Evolutionary conservation across 1,140 invertebrate species (phyloP).

Genomic region (Helicorthomorpha holstii): DNA sequence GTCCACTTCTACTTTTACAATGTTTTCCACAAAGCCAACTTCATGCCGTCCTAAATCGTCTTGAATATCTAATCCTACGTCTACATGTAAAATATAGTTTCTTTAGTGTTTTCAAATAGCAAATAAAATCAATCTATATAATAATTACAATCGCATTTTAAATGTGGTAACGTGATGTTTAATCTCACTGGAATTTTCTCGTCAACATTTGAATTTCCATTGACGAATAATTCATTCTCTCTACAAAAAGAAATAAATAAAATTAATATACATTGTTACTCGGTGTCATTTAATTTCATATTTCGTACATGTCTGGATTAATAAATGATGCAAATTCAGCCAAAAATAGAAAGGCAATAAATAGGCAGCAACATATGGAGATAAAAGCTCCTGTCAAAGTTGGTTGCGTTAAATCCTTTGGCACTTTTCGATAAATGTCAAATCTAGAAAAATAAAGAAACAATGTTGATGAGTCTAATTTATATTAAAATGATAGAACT

Average conservation of each 20-base stretch:
- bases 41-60: constrained; percentile 46
- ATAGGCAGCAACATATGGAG: constrained; percentile 34
- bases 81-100: constrained; percentile 19
- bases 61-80: constrained; percentile 41
- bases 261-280: constrained; percentile 17
- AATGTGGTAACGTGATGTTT: constrained; percentile 32
- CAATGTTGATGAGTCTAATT: too few species aligned
- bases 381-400: constrained; percentile 40
- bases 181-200: constrained; percentile 36
- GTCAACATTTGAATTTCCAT: constrained; percentile 31
- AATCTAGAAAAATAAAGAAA: constrained; percentile 24
- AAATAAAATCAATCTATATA: background rate
- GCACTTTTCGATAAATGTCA: constrained; percentile 44
- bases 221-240: constrained; percentile 38
- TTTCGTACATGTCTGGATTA: constrained; percentile 38
- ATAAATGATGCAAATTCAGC: constrained; percentile 37
- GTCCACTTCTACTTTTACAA: constrained; percentile 30
- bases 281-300: too few species aligned
- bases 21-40: constrained; percentile 42
- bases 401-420: constrained; percentile 44
- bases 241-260: constrained; percentile 19
- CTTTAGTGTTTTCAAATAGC: background rate
- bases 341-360: constrained; percentile 36
- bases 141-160: constrained; percentile 34
- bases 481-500: too few species aligned